Base-by-base conservation (phyloP, 1,140 invertebrate genomes). In the Danaus melanippus region DNA sequence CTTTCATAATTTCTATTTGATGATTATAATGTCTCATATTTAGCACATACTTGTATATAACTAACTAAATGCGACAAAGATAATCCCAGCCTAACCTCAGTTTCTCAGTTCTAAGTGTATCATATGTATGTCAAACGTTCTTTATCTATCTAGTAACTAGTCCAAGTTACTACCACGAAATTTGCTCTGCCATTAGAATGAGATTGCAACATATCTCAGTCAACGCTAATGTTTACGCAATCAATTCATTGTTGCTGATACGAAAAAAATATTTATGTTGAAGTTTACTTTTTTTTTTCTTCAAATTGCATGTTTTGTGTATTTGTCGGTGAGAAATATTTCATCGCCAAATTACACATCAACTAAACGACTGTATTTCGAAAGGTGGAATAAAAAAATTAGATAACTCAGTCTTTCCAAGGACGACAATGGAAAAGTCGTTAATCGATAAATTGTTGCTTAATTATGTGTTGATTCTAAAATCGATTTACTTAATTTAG, bases 141-240 rank as follows among this genome's bases (percentile, higher is more conserved):
- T 42, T 58, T 53, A 59, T 59, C 57, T 59, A 50, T 54, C 51
- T 48, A 40, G 55, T 62, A 62, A 62, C 60, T 62, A 50, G 60
- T 58, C 40, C 60, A 62, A 62, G 56, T 48, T 51, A 50, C 61
- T 62, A 46, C 53, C 50, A 58, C 53, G 17, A 63, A 63, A 56
- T 53, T 63, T 55, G 60, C 46, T 49, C 53, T 44, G 47, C 46
- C 49, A 49, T 51, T 54, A 57, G 60, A 60, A 55, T 50, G 11
- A 45, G 48, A 52, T 63, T 63, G 61, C 56, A 50, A 58, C 53
- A 53, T 54, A 51, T 50, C 41, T 40, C 46, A 41, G 47, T 21
- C 21, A 32, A 32, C 21, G 21, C 21, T 32, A 32, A 32, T 56
- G 46, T 62, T 63, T 63, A 63, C 61, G 56, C 56, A 63, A 63